phyloP scores from a whole-genome alignment of 1,140 invertebrate species.

The Colletes latitarsis region DNA sequence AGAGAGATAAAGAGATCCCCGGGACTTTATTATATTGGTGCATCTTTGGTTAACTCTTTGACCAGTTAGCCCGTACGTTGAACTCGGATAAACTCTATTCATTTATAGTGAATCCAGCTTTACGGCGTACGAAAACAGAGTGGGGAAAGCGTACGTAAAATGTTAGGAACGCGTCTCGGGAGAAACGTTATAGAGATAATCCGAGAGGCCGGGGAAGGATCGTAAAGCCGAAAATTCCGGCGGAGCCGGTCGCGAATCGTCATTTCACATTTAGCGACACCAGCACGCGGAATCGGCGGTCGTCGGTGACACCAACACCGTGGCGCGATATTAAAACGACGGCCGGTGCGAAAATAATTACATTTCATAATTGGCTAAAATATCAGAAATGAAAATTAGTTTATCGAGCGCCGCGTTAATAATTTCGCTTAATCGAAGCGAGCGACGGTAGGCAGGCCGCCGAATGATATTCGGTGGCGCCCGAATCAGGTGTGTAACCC shows the following conservation, averaged over 20 bases:
- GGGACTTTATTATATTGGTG: conserved; percentile 61
- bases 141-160: no score
- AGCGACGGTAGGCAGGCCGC: conserved; percentile 65
- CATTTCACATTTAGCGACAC: conserved; percentile 57
- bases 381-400: conserved; percentile 77
- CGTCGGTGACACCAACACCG: conserved; percentile 57
- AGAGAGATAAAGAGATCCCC: conserved; percentile 33
- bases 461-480: conserved; percentile 62
- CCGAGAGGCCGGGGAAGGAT: not conserved
- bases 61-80: no score
- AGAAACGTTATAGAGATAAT: no score
- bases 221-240: conserved; percentile 6
- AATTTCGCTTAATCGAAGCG: conserved; percentile 74
- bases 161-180: no score
- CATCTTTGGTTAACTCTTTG: conserved; percentile 52
- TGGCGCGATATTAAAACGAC: conserved; percentile 73
- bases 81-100: no score
- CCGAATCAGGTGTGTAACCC: conserved; percentile 64
- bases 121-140: no score
- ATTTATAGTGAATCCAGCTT: no score
- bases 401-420: conserved; percentile 73
- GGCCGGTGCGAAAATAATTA: conserved; percentile 75
- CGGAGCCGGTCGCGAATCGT: conserved; percentile 45
- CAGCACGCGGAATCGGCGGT: conserved; percentile 12
- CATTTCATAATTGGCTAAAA: conserved; percentile 77